These are phyloP conservation scores for Atrina japonica DNA, from an alignment of 2,888 invertebrate species.

Conservation along the genomic window DNA sequence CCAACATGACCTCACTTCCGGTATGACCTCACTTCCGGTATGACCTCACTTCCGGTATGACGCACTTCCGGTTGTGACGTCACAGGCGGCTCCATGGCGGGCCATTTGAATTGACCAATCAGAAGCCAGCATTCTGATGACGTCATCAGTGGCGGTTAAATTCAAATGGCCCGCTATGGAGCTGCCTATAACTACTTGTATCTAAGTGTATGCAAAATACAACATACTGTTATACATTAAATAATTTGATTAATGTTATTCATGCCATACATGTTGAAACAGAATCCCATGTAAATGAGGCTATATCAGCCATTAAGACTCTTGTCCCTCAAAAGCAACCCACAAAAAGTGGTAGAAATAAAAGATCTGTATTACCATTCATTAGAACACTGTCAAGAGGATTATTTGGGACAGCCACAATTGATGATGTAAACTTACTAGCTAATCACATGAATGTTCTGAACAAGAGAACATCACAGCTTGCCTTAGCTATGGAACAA, in stretches of 20 bases:
- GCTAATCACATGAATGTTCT: constrained; percentile 38
- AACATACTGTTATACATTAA: constrained; percentile 15
- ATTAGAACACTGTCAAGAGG: constrained; percentile 19
- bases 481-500: constrained; percentile 13
- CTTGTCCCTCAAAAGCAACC: constrained; percentile 3
- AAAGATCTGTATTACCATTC: constrained; percentile 25
- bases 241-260: constrained; percentile 17
- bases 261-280: constrained; percentile 18
- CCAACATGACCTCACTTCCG: no score
- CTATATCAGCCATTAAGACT: constrained; percentile 16
- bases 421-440: no score
- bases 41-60: no score
- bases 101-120: no score
- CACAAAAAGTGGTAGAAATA: neutral
- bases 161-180: no score
- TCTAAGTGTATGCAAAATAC: constrained; percentile 7
- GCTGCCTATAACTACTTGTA: no score
- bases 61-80: no score
- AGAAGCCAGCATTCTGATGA: no score
- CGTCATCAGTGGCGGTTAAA: no score
- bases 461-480: constrained; percentile 3
- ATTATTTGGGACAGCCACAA: constrained; percentile 35
- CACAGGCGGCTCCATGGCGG: no score
- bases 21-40: no score
- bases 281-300: constrained; percentile 14